Evolutionary conservation across 2,797 vertebrate genomes (phyloP).

Genomic region (Denticeps clupeoides): DNA sequence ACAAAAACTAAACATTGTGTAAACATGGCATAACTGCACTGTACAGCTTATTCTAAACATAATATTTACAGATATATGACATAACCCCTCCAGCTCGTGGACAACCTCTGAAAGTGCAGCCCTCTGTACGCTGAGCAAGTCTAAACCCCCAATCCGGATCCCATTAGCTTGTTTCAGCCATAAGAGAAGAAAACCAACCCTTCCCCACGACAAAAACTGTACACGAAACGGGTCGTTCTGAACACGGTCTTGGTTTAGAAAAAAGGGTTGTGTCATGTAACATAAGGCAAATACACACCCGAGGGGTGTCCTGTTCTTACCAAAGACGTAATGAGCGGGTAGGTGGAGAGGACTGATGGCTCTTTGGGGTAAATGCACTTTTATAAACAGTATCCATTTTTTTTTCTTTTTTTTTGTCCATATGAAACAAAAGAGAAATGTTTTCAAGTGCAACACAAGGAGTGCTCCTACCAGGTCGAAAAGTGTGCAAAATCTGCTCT

Average conservation of each 20-base stretch:
- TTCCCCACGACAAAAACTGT: conserved; percentile 11
- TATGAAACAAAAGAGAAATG: conserved; percentile 39
- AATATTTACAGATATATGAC: conserved; percentile 71
- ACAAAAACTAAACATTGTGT: conserved; percentile 72
- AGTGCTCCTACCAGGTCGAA: conserved; percentile 62
- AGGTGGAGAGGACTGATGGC: conserved; percentile 38
- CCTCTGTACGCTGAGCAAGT: background rate
- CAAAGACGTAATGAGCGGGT: conserved; percentile 45
- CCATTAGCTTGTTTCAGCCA: conserved; percentile 22
- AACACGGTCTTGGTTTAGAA: conserved; percentile 14
- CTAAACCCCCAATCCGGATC: conserved; percentile 18
- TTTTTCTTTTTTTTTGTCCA: conserved; percentile 37
- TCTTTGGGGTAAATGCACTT: conserved; percentile 69
- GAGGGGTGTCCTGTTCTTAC: conserved; percentile 65
- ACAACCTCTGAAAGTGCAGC: conserved; percentile 57
- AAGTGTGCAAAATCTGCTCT: conserved; percentile 94
- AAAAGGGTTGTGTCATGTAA: conserved; percentile 24
- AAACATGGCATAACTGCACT: conserved; percentile 86
- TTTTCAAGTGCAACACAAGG: conserved; percentile 70
- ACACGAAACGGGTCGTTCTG: conserved; percentile 17
- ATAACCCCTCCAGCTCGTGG: conserved; percentile 36
- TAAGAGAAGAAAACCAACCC: conserved; percentile 30
- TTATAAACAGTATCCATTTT: conserved; percentile 55
- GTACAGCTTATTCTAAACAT: conserved; percentile 74
- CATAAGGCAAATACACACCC: conserved; percentile 57